Conservation (phyloP, 2,888 invertebrate species). For the Brassicogethes aeneus region DNA sequence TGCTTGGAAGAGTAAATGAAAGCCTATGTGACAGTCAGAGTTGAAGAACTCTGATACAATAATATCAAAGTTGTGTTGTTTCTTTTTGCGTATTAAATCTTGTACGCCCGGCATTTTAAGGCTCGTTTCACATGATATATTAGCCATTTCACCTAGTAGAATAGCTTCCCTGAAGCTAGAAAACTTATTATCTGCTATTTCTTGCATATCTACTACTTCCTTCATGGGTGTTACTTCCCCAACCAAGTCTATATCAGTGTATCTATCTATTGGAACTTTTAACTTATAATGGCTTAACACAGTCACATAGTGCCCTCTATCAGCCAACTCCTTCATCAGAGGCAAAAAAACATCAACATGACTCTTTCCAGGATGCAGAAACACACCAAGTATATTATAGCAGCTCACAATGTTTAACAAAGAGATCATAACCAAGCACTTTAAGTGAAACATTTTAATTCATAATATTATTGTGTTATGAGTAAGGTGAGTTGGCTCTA, state of each 20-base stretch:
- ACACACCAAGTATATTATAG: constrained; percentile 52
- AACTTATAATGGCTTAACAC: constrained; percentile 57
- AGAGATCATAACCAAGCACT: too few species aligned
- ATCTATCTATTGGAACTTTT: constrained; percentile 42
- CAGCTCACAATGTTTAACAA: too few species aligned
- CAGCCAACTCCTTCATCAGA: constrained; percentile 49
- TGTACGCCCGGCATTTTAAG: constrained; percentile 2
- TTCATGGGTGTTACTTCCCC: not conserved
- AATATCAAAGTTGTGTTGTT: constrained; percentile 3
- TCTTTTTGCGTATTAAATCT: not conserved
- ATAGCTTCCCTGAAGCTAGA: constrained; percentile 1
- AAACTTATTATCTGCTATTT: not conserved
- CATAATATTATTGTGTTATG: too few species aligned
- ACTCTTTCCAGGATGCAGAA: constrained; percentile 61
- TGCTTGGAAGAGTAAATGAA: constrained; percentile 52
- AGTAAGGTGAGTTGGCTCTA: too few species aligned
- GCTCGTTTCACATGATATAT: constrained; percentile 7
- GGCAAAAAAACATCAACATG: constrained; percentile 58
- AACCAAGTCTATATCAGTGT: constrained; percentile 40
- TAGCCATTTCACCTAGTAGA: constrained; percentile 4
- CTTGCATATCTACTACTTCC: not conserved
- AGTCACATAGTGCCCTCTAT: constrained; percentile 56
- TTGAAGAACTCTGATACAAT: constrained; percentile 57
- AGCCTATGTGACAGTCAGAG: constrained; percentile 56
- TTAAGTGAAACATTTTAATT: too few species aligned